These are phyloP conservation scores for Eupithecia centaureata DNA, from an alignment of 2,888 invertebrate species.

Conservation along the genomic window DNA sequence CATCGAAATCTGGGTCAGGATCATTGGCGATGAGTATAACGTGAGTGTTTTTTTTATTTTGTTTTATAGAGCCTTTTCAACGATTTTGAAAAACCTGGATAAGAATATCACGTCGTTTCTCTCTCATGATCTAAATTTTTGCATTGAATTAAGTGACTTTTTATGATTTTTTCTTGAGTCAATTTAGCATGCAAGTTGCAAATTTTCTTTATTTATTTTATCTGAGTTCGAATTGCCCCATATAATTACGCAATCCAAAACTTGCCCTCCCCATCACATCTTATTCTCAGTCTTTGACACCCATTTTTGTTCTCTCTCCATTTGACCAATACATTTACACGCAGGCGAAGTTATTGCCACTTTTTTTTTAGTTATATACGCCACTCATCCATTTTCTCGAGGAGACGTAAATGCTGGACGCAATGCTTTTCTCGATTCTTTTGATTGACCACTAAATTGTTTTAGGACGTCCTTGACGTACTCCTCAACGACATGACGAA, in stretches of 20 bases:
- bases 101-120: not conserved
- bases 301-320: too few relatives aligned
- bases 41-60: conserved; percentile 64
- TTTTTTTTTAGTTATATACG: too few relatives aligned
- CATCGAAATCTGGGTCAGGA: conserved; percentile 86
- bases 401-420: not conserved
- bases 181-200: too few relatives aligned
- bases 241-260: too few relatives aligned
- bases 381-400: too few relatives aligned
- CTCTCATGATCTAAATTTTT: not conserved
- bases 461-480: conserved; percentile 76
- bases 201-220: not conserved
- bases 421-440: not conserved
- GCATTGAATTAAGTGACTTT: not conserved
- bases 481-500: conserved; percentile 80
- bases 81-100: not conserved
- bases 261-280: too few relatives aligned
- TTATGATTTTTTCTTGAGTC: not conserved
- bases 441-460: not conserved
- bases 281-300: too few relatives aligned
- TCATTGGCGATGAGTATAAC: conserved; percentile 86
- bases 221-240: too few relatives aligned
- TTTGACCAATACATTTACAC: too few relatives aligned
- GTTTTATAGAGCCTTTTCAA: not conserved
- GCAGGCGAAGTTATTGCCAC: too few relatives aligned